Evolutionary conservation across 2,888 invertebrate species (phyloP), one percentile per base, ranked within the genome.

Genomic region (Nemotelus nigrinus): DNA sequence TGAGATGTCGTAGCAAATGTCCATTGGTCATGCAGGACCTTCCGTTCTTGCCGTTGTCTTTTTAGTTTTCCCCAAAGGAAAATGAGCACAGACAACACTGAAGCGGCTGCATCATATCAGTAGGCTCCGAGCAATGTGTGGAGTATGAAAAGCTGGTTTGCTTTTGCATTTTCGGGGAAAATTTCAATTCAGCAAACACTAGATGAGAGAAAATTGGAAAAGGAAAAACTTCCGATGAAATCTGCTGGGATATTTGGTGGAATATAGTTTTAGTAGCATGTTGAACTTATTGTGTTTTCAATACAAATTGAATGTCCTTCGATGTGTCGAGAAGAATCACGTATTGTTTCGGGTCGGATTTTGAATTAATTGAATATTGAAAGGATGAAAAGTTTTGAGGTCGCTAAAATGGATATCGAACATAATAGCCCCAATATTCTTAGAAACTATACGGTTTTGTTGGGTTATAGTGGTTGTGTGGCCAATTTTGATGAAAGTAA

Each of bases 181-280:
- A 68, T 68, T 68, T 68, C 67, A 68, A 68, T 68, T 68, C 67
- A 68, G 67, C 67, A 48, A 68, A 68, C 48, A 68, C 50, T 47
- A 47, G 67, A 68, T 25, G 50, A 39, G 48, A 41, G 50, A 47
- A 48, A 68, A 68, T 68, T 68, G 50, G 50, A 68, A 67, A 68
- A 68, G 48, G 50, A 48, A 39, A 68, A 50, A 25, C 25, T 68
- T 5, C 5, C 50, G 48, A 39, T 68, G 67, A 50, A 48, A 39
- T 68, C 48, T 50, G 39, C 39, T 25, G 48, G 48, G 67, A 48
- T 60, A 39, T 4, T 43, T 39, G 7, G 41, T 7, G 5, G 60
- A 60, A 7, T 60, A 41, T 60, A 25, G 25, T 25, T 25, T 25
- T 25, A 25, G 25, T 25, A 25, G 25, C 25, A 25, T 25, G 1